Evolutionary conservation across 2,888 invertebrate genomes (phyloP), one percentile per base, ranked within the genome.

Genomic region (Plebejus argus): DNA sequence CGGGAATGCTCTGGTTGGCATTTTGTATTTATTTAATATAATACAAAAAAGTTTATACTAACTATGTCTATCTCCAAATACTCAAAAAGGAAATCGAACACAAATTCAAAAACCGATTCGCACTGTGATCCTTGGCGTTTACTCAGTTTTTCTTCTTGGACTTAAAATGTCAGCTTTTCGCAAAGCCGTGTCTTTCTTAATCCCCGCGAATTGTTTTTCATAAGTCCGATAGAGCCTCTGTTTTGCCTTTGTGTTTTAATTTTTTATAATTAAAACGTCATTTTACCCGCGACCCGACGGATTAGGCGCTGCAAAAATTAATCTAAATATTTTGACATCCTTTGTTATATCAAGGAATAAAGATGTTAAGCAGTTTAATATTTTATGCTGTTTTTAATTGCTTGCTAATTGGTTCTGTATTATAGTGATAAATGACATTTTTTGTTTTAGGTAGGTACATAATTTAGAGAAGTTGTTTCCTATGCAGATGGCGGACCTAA

Each of bases 101-200:
- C 61, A 12, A 23, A 61, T 4, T 23, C 12, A 20, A 61, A 61
- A 58, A 18, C 61, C 61, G 23, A 61, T 4, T 15, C 12, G 18
- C 15, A 23, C 66, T 23, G 66, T 18, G 71, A 71, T 20, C 71
- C 71, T 71, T 39, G n/a, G 20, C 35, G 71, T 70, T 76, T 70
- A 15, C 49, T 76, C 49, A 53, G 61, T 72, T 61, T 76, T 78
- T 76, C 70, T 76, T 76, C 49, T 20, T 76, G 76, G 78, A 78
- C 76, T 78, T 74, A 72, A 76, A 76, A 76, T 76, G 78, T 78
- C 78, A 76, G 76, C 72, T 77, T 66, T 77, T 23, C 77, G 28
- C 72, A 72, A 77, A 77, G 77, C 77, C 77, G 35, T 72, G 71
- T 77, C 72, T 72, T 72, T 72, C 74, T 72, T 77, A 77, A 77